These are phyloP conservation scores for Oreochromis niloticus DNA, from an alignment of 2,113 vertebrate species.

Conservation along the genomic window DNA sequence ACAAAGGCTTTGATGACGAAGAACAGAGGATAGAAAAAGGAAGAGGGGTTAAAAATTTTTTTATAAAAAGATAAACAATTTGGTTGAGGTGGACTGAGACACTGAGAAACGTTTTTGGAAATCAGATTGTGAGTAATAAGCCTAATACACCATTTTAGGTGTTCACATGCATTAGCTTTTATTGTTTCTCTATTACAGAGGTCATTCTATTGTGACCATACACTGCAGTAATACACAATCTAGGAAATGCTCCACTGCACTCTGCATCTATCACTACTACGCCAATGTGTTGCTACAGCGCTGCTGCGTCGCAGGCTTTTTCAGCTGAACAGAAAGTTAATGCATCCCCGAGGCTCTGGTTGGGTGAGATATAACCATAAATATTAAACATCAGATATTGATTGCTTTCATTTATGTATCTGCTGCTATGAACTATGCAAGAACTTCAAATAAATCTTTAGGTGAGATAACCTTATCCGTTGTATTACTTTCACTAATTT, in stretches of 20 bases:
- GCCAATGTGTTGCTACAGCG: neutral
- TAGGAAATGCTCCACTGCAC: slow-evolving; percentile 18
- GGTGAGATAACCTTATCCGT: neutral
- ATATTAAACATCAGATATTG: neutral
- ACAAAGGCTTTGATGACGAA: neutral
- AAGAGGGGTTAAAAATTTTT: neutral
- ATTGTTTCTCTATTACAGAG: slow-evolving; percentile 16
- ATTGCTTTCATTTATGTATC: neutral
- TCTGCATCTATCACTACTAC: slow-evolving; percentile 11
- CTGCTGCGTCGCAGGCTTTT: neutral
- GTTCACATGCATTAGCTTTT: slow-evolving; percentile 25
- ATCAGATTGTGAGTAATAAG: slow-evolving; percentile 42
- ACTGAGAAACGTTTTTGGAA: slow-evolving; percentile 4
- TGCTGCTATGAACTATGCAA: neutral
- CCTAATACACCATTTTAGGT: slow-evolving; percentile 28
- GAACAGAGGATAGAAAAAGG: neutral
- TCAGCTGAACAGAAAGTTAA: neutral
- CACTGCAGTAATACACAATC: slow-evolving; percentile 25
- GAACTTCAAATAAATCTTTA: neutral
- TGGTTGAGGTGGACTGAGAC: neutral
- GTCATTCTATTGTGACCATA: slow-evolving; percentile 18
- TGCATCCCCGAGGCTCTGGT: neutral
- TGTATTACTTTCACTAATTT: neutral
- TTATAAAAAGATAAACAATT: slow-evolving; percentile 15
- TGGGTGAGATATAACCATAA: slow-evolving; percentile 5